Base-by-base conservation (phyloP, 2,113 vertebrate species). In the Pithys albifrons region DNA sequence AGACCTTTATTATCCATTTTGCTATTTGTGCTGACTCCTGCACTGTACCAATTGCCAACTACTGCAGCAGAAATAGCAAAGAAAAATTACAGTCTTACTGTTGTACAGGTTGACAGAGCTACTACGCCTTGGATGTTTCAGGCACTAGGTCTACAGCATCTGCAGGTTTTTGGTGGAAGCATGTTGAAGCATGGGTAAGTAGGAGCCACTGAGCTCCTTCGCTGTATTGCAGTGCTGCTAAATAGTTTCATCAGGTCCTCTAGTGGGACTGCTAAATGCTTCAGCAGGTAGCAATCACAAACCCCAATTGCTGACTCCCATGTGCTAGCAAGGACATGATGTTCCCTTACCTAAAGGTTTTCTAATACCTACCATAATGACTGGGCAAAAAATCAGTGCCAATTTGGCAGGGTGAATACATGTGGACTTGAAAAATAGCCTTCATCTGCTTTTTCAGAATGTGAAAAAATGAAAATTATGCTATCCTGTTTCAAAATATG, bases 401-500 rank as follows among this genome's bases (percentile, higher is more conserved):
- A 51, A 33, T 85, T 78, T 85, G 69, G 39, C n/a, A 75, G 22
- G 12, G 33, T 52, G 45, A 43, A 57, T n/a, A 29, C 55, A 45
- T 18, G n/a, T 39, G 59, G 41, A 49, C 55, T 71, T 52, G 33
- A n/a, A 93, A 74, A 57, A 78, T n/a, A 76, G 74, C 62, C 39
- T 95, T 96, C 43, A 33, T 77, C 78, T 85, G 31, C 76, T 92
- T 89, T 93, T 86, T 28, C 66, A 81, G 95, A 74, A 85, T 59
- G 49, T 1, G 4, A 48, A 52, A 72, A 64, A 73, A 81, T 43
- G 24, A 81, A 84, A 93, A 96, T 95, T 59, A 45, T 62, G 14
- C 49, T 74, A 55, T 88, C 64, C 64, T 88, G 29, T 55, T 95
- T 96, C 93, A 87, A 94, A 97, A 85, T 95, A 55, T 97, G 96